These are phyloP conservation scores for Eilema depressum DNA, from an alignment of 2,888 invertebrate genomes.

Conservation along the genomic window DNA sequence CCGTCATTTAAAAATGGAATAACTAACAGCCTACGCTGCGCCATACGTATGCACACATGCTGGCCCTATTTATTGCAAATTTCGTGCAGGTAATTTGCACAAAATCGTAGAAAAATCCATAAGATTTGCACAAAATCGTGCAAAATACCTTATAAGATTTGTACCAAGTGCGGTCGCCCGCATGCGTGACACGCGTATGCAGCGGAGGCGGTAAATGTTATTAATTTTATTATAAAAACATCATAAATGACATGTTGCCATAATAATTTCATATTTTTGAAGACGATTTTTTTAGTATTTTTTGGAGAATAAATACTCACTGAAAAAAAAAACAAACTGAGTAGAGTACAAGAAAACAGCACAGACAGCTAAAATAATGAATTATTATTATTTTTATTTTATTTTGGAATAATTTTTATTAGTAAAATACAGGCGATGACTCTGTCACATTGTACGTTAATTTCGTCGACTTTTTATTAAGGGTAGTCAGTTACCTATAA, in stretches of 20 bases:
- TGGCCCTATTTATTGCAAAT: no score
- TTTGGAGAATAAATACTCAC: slow-evolving; percentile 27
- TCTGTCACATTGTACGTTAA: not conserved
- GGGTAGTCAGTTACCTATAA: not conserved
- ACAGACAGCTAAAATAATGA: slow-evolving; percentile 20
- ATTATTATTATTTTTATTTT: slow-evolving; percentile 7
- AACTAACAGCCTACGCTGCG: slow-evolving; percentile 17
- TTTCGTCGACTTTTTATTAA: slow-evolving; percentile 15
- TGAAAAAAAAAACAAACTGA: slow-evolving; percentile 9
- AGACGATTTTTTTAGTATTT: slow-evolving; percentile 16
- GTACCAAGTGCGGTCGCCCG: no score
- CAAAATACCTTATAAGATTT: slow-evolving; percentile 9
- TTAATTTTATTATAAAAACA: slow-evolving; percentile 11
- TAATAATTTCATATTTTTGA: slow-evolving; percentile 9
- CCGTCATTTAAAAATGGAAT: slow-evolving; percentile 11
- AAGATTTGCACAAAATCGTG: slow-evolving; percentile 12
- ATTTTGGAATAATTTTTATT: slow-evolving; percentile 5
- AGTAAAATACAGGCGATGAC: not conserved
- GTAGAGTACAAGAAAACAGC: slow-evolving; percentile 29
- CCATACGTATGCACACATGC: no score
- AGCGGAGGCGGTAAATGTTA: not conserved
- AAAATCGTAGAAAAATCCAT: no score
- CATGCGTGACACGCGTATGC: no score
- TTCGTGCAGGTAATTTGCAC: no score
- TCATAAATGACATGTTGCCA: slow-evolving; percentile 10